A percentile compares a stretch with the other conserved stretches of the same genome.
These are phyloP conservation scores for Myrmophylax atrothorax DNA, from an alignment of 2,113 vertebrate genomes.

Conservation along the genomic window DNA sequence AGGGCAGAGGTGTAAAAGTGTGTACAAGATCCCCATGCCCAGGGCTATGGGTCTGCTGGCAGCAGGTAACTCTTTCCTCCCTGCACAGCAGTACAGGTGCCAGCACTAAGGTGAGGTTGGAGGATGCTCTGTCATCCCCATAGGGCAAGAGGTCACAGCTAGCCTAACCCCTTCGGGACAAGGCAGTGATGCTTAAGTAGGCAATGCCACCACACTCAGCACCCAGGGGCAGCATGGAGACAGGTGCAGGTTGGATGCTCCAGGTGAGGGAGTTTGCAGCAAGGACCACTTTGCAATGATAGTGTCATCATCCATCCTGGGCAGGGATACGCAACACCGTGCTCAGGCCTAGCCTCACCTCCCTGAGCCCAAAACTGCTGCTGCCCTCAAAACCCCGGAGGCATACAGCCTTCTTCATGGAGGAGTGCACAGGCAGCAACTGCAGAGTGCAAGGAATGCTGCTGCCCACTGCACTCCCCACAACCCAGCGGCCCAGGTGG, in stretches of 20 bases:
- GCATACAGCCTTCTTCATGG: not conserved
- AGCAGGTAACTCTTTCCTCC: not conserved
- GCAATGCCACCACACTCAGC: not conserved
- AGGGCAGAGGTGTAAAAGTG: rapidly evolving
- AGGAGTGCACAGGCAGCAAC: not conserved
- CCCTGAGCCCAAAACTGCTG: not conserved
- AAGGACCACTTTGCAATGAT: not conserved
- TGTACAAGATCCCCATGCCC: not conserved
- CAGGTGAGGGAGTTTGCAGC: not conserved
- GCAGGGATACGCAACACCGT: not conserved
- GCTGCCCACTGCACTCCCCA: not conserved
- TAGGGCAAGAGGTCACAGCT: not conserved
- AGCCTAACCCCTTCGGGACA: not conserved
- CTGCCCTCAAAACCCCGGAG: not conserved
- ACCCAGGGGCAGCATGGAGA: not conserved
- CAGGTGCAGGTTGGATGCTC: rapidly evolving
- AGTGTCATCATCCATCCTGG: rapidly evolving
- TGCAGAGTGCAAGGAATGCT: rapidly evolving
- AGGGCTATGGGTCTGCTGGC: not conserved
- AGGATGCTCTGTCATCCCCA: not conserved
- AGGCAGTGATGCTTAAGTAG: not conserved
- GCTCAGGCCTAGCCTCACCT: not conserved
- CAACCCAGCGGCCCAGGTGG: not conserved
- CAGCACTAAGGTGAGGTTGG: not conserved
- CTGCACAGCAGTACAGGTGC: not conserved